Base-by-base conservation (phyloP, 37 sponge, comb jelly and placozoan genomes). In the Ianthella basta region DNA sequence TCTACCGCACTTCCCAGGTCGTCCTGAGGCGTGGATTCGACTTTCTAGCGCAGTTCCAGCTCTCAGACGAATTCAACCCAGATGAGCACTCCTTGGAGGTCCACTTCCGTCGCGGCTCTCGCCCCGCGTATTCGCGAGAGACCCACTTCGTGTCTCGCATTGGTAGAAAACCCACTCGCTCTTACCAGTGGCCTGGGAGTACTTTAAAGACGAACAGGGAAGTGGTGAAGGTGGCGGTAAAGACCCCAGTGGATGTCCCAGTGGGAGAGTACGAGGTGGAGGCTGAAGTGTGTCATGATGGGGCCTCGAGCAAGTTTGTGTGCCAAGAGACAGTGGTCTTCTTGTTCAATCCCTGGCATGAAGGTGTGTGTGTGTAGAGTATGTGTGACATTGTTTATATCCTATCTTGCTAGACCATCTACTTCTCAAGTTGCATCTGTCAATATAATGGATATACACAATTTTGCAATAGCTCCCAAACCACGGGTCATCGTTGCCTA, bases 321-420 rank as follows among this genome's bases (percentile, higher is more conserved):
- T 33, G 39, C 20, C 40, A 23, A 14, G 40, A 37, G 14, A 72
- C 16, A 13, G 35, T 72, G 73, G 73, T 40, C 13, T 37, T 72
- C 73, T 40, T 72, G 40, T 72, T 72, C 73, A 72, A 72, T 37
- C 73, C 73, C 37, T 72, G 73, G 73, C 50, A 78, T 24, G 75
- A 82, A n/a, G 83, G 91, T 87, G 34, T 34, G 85, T 79, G 36
- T 83, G 78, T 74, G 39, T 72, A 59, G 20, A n/a, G n/a, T n/a
- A n/a, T n/a, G n/a, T n/a, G n/a, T n/a, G n/a, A n/a, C n/a, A n/a
- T n/a, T n/a, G n/a, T n/a, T n/a, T n/a, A n/a, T n/a, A n/a, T n/a
- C n/a, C n/a, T n/a, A n/a, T n/a, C n/a, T n/a, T n/a, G n/a, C n/a
- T n/a, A n/a, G n/a, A n/a, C n/a, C n/a, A n/a, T n/a, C n/a, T n/a